Evolutionary conservation across 2,797 vertebrate species (phyloP), one percentile per base, ranked within the genome.

Genomic region (Myripristis murdjan): DNA sequence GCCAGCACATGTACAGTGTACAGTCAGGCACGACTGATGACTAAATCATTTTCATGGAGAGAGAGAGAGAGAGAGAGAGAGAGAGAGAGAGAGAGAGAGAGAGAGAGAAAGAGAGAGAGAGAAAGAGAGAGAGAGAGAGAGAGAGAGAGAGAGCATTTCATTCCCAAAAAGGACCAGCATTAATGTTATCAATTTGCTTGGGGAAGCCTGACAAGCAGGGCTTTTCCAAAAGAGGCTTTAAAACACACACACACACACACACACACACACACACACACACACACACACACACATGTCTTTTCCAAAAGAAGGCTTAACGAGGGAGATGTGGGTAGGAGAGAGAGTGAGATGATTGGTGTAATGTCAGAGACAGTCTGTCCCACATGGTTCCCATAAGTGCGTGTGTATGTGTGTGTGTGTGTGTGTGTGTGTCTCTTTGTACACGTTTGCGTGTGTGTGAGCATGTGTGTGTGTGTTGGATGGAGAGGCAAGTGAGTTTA

Each of bases 301-400:
- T 22, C 61, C 59, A 70, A 87, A 81, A 75, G 78, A 82, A 79
- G 64, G 66, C 82, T 88, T 90, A 91, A 90, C 60, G 46, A 85
- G 77, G 76, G 46, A 81, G 84, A 87, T 68, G 57, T 74, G 80
- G 63, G 77, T 10, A 67, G 69, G 35, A 77, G 85, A 89, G 76
- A 82, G 82, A 88, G 81, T 76, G 81, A 84, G 82, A 89, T 83
- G 77, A 85, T 89, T 83, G 85, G 69, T 86, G 79, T 81, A 87
- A 91, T 91, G 92, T 95, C 95, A 95, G 86, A 94, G 90, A 93
- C 95, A 95, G 95, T 92, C 91, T 87, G 85, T 90, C 93, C 93
- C 97, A 98, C 93, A 92, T 97, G 97, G 92, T 97, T 96, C 94
- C 92, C 88, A 97, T 97, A 95, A 96, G 89, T 44, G 33, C 69